These are phyloP conservation scores for Anarhynchus alexandrinus DNA, from an alignment of 2,113 vertebrate species.

Conservation along the genomic window DNA sequence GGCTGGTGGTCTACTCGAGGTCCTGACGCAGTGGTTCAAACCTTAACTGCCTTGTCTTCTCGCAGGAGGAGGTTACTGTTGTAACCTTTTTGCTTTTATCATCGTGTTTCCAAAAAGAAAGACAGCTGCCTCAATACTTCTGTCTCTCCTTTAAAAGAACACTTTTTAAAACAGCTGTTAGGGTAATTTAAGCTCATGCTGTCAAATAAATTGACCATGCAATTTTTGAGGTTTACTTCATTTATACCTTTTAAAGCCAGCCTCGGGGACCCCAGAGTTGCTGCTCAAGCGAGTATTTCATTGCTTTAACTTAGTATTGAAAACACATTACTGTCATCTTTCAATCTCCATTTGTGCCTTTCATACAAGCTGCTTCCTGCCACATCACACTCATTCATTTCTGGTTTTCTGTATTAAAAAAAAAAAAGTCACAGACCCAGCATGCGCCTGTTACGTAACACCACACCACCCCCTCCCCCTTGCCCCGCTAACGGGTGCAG, in stretches of 20 bases:
- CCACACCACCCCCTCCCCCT: not conserved
- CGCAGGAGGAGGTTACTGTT: not conserved
- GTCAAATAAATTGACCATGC: constrained; percentile 45
- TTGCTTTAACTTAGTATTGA: not conserved
- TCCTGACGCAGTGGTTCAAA: not conserved
- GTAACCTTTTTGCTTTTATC: constrained; percentile 14
- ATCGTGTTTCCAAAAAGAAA: constrained; percentile 1
- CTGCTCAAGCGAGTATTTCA: not conserved
- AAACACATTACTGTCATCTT: constrained; percentile 9
- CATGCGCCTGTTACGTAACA: not conserved
- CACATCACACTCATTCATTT: constrained; percentile 24
- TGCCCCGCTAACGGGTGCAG: not conserved
- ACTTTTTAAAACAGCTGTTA: constrained; percentile 38
- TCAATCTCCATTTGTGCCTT: not conserved
- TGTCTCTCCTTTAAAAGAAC: not conserved
- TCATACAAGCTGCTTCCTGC: constrained; percentile 14
- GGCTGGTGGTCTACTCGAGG: accelerated
- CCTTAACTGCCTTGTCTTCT: not conserved
- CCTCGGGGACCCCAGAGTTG: not conserved
- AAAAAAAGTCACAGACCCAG: not conserved
- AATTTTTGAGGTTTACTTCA: constrained; percentile 47
- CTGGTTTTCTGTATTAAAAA: not conserved
- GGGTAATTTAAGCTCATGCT: constrained; percentile 23
- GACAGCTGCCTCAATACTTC: constrained; percentile 20
- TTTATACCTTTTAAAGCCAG: constrained; percentile 34